Base-by-base conservation (phyloP, 2,113 vertebrate genomes). In the Perccottus glenii region DNA sequence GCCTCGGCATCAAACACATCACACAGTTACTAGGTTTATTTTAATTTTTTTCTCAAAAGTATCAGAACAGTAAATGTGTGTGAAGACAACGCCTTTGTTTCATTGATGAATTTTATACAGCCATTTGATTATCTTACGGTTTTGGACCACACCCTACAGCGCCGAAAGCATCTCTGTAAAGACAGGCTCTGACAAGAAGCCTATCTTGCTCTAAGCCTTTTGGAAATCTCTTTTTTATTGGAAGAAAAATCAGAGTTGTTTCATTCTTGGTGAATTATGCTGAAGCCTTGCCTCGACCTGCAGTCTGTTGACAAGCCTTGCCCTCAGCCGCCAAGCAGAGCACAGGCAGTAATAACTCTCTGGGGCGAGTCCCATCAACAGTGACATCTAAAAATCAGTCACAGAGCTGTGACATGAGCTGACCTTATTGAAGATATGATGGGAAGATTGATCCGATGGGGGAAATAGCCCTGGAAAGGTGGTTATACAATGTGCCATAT, bases 231-330 rank as follows among this genome's bases (percentile, higher is more conserved):
- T 75, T 78, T 70, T 43, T 42, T 32, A 68, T 11, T 47, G 43
- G n/a, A 36, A 65, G 58, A 57, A 36, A 69, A 56, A 66, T 67
- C 19, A n/a, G 50, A 72, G 66, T 60, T 46, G 49, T 74, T 68
- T 78, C 60, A 64, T 61, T 60, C 65, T 9, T 16, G 11, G 35
- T 35, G 59, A 85, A 66, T 72, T 76, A 70, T 75, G 53, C 66
- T 19, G 27, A 60, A 11, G 33, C 68, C 16, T 60, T 84, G 87
- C 47, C 78, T 32, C 9, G 65, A 84, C 88, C 58, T 84, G 84
- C 63, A 80, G 64, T 82, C 32, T 67, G 66, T 53, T 78, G 67
- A 73, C 77, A 76, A 74, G 75, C 69, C 36, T 58, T 43, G 72
- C 82, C 85, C 46, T 32, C 11, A 73, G 82, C 78, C 77, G 67